These are phyloP conservation scores for Acrossocheilus wenchowensis DNA, from an alignment of 2,797 vertebrate genomes.

Conservation along the genomic window DNA sequence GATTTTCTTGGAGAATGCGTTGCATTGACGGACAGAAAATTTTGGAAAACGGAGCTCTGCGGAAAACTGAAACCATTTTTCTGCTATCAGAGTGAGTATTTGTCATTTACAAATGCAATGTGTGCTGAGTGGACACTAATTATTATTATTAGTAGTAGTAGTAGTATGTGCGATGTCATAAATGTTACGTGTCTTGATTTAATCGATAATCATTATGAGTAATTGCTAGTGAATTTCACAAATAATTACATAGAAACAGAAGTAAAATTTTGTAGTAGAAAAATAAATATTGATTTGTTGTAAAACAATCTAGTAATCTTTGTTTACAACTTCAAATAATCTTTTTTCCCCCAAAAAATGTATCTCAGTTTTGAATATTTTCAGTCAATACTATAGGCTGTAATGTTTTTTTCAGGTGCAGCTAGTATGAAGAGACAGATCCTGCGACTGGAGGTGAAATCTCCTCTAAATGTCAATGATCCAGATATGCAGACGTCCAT, in stretches of 20 bases:
- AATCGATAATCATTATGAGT: too few relatives aligned
- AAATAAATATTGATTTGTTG: too few relatives aligned
- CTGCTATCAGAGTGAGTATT: slow-evolving; percentile 3
- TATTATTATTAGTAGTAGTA: neutral
- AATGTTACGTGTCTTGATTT: too few relatives aligned
- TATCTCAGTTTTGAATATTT: too few relatives aligned
- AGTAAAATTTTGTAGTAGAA: too few relatives aligned
- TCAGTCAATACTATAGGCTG: neutral
- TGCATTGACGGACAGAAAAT: neutral
- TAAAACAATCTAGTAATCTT: too few relatives aligned
- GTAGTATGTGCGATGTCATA: neutral
- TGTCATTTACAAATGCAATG: neutral
- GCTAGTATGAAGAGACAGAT: neutral
- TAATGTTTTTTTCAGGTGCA: neutral
- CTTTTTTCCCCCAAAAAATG: too few relatives aligned
- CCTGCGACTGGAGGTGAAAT: neutral
- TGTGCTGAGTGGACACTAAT: too few relatives aligned
- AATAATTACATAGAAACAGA: too few relatives aligned
- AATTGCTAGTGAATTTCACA: too few relatives aligned
- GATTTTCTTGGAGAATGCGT: neutral
- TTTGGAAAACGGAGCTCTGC: neutral
- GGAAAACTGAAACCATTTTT: neutral
- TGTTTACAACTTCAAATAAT: too few relatives aligned
- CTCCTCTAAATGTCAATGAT: neutral
- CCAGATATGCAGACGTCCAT: neutral